phyloP scores from a whole-genome alignment of 2,888 invertebrate genomes.

The Linnaemya tessellans region DNA sequence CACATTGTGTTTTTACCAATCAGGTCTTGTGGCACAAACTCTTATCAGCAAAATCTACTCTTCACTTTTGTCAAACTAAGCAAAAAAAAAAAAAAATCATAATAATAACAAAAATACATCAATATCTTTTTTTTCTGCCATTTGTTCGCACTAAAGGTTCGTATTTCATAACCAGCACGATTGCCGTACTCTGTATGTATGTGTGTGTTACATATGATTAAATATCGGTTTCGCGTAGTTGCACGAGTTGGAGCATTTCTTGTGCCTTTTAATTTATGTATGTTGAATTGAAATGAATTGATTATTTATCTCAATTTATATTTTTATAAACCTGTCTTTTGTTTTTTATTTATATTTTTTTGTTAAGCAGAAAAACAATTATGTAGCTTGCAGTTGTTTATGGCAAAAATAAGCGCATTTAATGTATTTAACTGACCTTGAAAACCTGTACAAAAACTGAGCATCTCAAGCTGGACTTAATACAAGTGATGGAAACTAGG shows the following conservation, averaged over 20 bases:
- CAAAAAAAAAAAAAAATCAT: background rate
- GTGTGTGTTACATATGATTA: too few species aligned
- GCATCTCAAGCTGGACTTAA: constrained; percentile 19
- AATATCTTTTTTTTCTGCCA: background rate
- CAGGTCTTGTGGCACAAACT: constrained; percentile 1
- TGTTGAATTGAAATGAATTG: constrained; percentile 43
- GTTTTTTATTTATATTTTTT: constrained; percentile 15
- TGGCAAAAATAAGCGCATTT: constrained; percentile 3
- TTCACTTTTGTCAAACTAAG: background rate
- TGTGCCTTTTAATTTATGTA: constrained; percentile 51
- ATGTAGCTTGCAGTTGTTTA: constrained; percentile 41
- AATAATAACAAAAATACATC: background rate
- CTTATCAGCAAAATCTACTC: constrained; percentile 21
- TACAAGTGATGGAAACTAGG: constrained; percentile 42
- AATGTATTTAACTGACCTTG: constrained; percentile 54
- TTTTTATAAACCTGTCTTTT: constrained; percentile 44
- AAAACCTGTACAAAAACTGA: constrained; percentile 59
- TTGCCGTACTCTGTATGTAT: background rate
- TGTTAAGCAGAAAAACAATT: constrained; percentile 16
- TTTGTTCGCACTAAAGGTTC: constrained; percentile 15
- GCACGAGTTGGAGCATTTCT: constrained; percentile 13
- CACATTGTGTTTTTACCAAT: constrained; percentile 9
- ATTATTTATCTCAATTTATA: constrained; percentile 32
- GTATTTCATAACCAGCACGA: background rate
- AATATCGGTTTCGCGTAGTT: too few species aligned